Percentiles rank a stretch among this genome's conserved stretches.
Conservation (phyloP, 2,113 vertebrate species). For the Dendropsophus ebraccatus region DNA sequence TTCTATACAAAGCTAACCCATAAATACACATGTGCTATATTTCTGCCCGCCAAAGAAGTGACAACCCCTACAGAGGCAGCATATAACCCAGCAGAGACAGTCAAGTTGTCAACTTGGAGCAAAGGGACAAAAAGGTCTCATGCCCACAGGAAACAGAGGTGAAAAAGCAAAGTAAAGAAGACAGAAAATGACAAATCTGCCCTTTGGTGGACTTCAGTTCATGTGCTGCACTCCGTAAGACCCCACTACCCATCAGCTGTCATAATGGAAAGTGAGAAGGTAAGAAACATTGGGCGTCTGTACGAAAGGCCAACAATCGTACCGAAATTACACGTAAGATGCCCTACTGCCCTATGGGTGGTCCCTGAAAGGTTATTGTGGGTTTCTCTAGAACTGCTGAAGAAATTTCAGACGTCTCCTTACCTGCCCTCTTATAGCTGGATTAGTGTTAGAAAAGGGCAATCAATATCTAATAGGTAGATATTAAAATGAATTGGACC, state of each 20-base stretch:
- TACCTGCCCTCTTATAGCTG: background rate
- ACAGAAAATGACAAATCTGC: slow-evolving; percentile 9
- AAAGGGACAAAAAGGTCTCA: background rate
- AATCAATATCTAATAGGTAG: too few species aligned
- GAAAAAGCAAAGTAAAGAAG: slow-evolving; percentile 12
- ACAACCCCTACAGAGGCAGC: slow-evolving; percentile 2
- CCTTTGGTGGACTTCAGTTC: background rate
- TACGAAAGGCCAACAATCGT: background rate
- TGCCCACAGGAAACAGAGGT: slow-evolving; percentile 18
- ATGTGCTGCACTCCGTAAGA: background rate
- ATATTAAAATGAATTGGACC: too few species aligned
- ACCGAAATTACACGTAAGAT: background rate
- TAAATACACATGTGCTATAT: slow-evolving; percentile 11
- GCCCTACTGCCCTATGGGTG: background rate
- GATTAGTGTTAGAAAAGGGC: too few species aligned
- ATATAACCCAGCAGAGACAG: slow-evolving; percentile 1
- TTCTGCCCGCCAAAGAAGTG: background rate
- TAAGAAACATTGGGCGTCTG: background rate
- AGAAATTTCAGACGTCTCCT: background rate
- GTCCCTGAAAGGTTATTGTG: background rate
- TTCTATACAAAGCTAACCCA: background rate
- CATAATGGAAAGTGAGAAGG: background rate
- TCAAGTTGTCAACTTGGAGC: slow-evolving; percentile 23
- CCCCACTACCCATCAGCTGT: slow-evolving; percentile 1
- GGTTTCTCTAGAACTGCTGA: background rate